Evolutionary conservation across 2,797 vertebrate species (phyloP).

Genomic region (Argyrosomus regius): DNA sequence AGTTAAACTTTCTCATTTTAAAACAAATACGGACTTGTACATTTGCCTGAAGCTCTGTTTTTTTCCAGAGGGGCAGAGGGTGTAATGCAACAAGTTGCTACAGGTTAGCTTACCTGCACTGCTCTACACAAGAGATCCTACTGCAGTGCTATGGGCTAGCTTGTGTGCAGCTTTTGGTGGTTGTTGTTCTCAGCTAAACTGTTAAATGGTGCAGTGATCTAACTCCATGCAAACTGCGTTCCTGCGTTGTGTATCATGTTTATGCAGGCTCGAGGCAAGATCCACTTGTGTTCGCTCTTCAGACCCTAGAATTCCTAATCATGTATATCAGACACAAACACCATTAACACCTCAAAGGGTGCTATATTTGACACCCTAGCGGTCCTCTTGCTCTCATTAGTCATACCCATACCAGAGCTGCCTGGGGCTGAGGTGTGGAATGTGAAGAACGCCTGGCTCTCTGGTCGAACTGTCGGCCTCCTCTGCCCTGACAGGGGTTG

Average conservation of each 20-base stretch:
- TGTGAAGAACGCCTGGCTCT: conserved; percentile 62
- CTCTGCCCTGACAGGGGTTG: conserved; percentile 27
- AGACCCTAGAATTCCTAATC: conserved; percentile 54
- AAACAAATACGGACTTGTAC: conserved; percentile 26
- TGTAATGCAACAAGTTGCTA: conserved; percentile 17
- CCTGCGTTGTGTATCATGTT: conserved; percentile 34
- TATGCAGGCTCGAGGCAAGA: conserved; percentile 23
- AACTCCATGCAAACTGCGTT: conserved; percentile 28
- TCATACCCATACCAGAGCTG: conserved; percentile 60
- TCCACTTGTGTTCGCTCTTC: conserved; percentile 25
- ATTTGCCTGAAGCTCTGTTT: conserved; percentile 10
- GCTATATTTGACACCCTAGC: conserved; percentile 63
- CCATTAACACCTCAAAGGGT: conserved; percentile 60
- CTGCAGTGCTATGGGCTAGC: neutral
- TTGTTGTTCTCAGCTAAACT: conserved; percentile 28
- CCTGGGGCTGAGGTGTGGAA: conserved; percentile 68
- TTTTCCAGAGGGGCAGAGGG: neutral
- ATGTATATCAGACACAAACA: conserved; percentile 48
- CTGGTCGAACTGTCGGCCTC: conserved; percentile 40
- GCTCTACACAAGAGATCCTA: conserved; percentile 5
- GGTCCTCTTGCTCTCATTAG: conserved; percentile 63
- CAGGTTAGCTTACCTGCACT: conserved; percentile 15
- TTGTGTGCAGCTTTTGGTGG: neutral
- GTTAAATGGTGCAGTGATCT: conserved; percentile 36
- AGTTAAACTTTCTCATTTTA: conserved; percentile 1